Conservation (phyloP, 53 echinoderm and acorn worm species). For the Astropecten irregularis region DNA sequence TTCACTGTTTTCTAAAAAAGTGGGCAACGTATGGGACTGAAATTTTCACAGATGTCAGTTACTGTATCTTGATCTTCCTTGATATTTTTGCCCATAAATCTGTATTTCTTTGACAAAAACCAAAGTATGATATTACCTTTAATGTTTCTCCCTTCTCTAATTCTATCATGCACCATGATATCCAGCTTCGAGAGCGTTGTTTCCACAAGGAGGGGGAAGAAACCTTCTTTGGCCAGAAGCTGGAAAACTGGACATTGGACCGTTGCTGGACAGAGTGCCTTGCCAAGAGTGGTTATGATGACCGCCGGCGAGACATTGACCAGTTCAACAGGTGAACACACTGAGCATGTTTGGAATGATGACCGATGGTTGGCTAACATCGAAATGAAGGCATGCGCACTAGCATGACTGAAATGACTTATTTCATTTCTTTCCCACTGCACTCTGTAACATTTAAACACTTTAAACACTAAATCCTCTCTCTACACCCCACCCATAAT, state of each 20-base stretch:
- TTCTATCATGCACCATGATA: neutral
- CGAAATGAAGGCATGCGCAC: neutral
- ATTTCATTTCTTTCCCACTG: no score
- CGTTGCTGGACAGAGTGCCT: slow-evolving; percentile 92
- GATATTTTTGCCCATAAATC: no score
- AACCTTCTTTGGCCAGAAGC: slow-evolving; percentile 65
- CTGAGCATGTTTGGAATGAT: no score
- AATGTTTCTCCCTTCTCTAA: neutral
- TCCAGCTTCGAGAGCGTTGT: slow-evolving; percentile 75
- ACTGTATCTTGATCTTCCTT: no score
- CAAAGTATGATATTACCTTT: neutral
- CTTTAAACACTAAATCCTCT: neutral
- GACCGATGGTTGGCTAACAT: neutral
- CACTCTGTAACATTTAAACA: neutral
- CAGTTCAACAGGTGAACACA: slow-evolving; percentile 66
- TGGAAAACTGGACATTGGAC: slow-evolving; percentile 55
- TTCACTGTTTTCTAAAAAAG: no score
- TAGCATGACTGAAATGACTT: no score
- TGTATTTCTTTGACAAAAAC: neutral
- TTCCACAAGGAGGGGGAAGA: slow-evolving; percentile 81
- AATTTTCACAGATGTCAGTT: no score
- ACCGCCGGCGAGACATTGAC: slow-evolving; percentile 69
- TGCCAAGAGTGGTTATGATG: slow-evolving; percentile 60
- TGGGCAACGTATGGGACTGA: no score
- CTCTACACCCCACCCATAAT: neutral